A percentile compares a stretch with the other conserved stretches of the same genome.
These are phyloP conservation scores for Lepus europaeus DNA, from an alignment of 2,113 vertebrate species.

Conservation along the genomic window DNA sequence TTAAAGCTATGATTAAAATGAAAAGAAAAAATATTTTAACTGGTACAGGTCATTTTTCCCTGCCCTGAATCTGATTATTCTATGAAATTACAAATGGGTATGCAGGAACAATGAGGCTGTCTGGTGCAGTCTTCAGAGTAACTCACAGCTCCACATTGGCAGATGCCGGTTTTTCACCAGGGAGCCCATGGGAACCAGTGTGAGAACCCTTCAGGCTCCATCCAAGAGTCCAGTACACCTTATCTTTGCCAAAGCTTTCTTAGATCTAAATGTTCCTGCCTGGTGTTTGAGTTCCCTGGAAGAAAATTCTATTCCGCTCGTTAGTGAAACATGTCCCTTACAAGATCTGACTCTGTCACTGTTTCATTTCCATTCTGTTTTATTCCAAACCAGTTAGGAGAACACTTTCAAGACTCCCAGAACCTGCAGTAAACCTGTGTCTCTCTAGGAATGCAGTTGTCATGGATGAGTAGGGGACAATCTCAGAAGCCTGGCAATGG, in stretches of 20 bases:
- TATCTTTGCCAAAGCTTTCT: background rate
- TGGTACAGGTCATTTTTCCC: background rate
- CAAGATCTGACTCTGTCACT: background rate
- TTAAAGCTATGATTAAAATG: background rate
- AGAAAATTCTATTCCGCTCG: background rate
- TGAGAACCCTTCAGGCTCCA: background rate
- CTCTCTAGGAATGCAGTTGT: background rate
- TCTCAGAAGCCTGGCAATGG: background rate
- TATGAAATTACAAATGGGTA: background rate
- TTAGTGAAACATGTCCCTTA: background rate
- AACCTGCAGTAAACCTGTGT: background rate
- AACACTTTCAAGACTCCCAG: background rate
- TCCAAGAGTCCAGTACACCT: background rate
- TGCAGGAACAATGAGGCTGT: background rate
- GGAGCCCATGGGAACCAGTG: background rate
- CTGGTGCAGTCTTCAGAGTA: background rate
- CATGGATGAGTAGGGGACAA: background rate
- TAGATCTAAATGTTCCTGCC: background rate
- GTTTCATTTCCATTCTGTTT: background rate
- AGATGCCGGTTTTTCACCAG: background rate
- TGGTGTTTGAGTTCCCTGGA: background rate
- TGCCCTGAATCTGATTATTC: background rate
- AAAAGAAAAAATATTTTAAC: background rate
- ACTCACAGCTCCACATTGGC: background rate
- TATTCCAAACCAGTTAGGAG: background rate